Conservation (phyloP, 1,140 invertebrate species). For the Tetramorium simillimum region DNA sequence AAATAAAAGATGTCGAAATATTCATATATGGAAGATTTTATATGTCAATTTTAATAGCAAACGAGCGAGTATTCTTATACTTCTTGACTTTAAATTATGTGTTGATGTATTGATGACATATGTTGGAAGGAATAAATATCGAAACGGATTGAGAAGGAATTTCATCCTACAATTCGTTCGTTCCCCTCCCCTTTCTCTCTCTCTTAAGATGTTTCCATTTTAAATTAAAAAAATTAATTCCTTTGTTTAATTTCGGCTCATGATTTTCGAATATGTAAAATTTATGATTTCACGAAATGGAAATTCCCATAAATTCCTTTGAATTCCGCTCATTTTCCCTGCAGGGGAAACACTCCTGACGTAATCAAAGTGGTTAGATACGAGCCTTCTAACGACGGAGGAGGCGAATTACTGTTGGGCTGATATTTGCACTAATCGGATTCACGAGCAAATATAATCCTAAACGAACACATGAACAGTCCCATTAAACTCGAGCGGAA, state of each 20-base stretch:
- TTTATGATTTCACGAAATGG: neutral
- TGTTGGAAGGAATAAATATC: neutral
- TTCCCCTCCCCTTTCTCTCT: neutral
- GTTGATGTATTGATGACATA: neutral
- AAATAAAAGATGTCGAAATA: no score
- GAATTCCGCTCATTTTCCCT: neutral
- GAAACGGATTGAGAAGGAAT: neutral
- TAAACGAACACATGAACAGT: neutral
- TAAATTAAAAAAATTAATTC: neutral
- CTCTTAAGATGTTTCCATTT: neutral
- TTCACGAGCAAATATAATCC: slow-evolving; percentile 6
- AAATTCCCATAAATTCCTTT: neutral
- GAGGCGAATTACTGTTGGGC: slow-evolving; percentile 31
- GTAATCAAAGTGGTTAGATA: slow-evolving; percentile 18
- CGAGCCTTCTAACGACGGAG: slow-evolving; percentile 9
- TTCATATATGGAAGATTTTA: no score
- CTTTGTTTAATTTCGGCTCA: neutral
- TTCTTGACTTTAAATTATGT: no score
- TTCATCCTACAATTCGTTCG: neutral
- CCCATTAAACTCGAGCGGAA: slow-evolving; percentile 6
- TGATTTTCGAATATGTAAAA: neutral
- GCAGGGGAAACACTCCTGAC: neutral
- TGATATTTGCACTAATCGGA: slow-evolving; percentile 33
- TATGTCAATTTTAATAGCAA: no score
- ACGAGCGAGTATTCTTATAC: no score